A percentile compares a stretch with the other conserved stretches of the same genome.
Conservation (phyloP, 2,113 vertebrate species). For the Aix galericulata region DNA sequence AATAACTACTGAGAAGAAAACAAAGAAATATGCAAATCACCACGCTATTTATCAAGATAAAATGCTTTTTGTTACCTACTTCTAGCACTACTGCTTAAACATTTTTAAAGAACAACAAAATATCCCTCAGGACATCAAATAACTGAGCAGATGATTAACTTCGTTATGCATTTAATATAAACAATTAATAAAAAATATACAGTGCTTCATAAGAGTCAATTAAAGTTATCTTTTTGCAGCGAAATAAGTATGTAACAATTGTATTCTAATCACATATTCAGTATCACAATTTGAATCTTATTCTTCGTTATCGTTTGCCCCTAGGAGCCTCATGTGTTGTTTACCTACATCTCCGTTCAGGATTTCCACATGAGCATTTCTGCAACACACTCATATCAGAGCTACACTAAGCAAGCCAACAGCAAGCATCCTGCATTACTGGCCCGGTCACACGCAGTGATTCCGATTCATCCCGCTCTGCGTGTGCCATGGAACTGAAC, state of each 20-base stretch:
- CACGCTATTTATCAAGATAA: constrained; percentile 24
- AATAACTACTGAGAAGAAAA: constrained; percentile 5
- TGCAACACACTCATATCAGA: neutral
- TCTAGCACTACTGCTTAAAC: constrained; percentile 27
- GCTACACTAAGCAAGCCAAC: neutral
- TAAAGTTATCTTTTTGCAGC: constrained; percentile 1
- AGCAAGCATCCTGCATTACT: neutral
- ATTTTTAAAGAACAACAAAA: constrained; percentile 36
- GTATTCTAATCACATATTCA: neutral
- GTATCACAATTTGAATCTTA: neutral
- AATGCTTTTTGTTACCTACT: constrained; percentile 29
- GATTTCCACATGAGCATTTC: neutral
- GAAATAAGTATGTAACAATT: constrained; percentile 1
- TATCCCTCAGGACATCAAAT: constrained; percentile 51
- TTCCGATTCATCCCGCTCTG: neutral
- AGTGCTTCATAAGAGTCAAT: constrained; percentile 9
- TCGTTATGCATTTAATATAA: constrained; percentile 47
- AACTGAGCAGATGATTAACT: constrained; percentile 51
- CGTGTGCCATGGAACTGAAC: neutral
- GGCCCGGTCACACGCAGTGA: constrained; percentile 8
- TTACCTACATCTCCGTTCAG: neutral
- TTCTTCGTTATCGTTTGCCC: neutral
- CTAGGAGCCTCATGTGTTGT: neutral
- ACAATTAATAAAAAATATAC: constrained; percentile 43
- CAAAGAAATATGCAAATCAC: neutral